These are phyloP conservation scores for Tetragonula clypearis DNA, from an alignment of 1,140 invertebrate genomes.

Conservation along the genomic window DNA sequence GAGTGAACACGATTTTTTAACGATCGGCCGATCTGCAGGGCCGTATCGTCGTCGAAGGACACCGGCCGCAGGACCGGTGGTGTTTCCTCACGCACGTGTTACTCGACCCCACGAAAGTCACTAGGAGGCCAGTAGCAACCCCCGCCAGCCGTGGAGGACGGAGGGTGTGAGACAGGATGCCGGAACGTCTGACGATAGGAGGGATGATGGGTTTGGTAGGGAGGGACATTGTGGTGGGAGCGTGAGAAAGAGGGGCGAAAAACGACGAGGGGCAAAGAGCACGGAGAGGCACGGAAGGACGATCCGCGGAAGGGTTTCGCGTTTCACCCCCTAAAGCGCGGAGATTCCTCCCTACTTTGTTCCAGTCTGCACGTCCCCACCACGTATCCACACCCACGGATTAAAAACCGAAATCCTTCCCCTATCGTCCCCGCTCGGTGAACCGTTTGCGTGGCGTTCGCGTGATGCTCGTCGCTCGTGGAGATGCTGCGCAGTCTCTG, in stretches of 20 bases:
- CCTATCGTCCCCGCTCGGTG: conserved; percentile 40
- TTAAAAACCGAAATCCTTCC: conserved; percentile 77
- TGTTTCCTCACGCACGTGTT: conserved; percentile 74
- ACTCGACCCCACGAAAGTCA: conserved; percentile 75
- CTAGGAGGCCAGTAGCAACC: conserved; percentile 65
- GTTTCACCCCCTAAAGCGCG: conserved; percentile 19
- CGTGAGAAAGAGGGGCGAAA: conserved; percentile 12
- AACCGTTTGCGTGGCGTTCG: conserved; percentile 52
- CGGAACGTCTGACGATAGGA: conserved; percentile 48
- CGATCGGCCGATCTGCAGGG: not conserved
- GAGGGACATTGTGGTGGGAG: not conserved
- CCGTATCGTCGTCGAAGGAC: not conserved
- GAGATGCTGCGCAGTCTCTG: conserved; percentile 62
- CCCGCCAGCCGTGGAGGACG: conserved; percentile 49
- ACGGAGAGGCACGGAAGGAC: conserved; percentile 13
- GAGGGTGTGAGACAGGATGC: conserved; percentile 51
- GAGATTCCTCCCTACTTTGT: conserved; percentile 34
- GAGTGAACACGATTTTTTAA: not conserved
- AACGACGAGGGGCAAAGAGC: not conserved
- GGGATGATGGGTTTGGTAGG: conserved; percentile 38
- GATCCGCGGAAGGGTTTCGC: conserved; percentile 20
- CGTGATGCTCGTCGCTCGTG: not conserved
- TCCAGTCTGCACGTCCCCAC: conserved; percentile 59
- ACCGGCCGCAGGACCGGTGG: conserved; percentile 40
- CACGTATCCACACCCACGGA: conserved; percentile 77